A percentile compares a stretch with the other conserved stretches of the same genome.
Evolutionary conservation across 2,113 vertebrate genomes (phyloP).

Genomic region (Rhabdomys dilectus): DNA sequence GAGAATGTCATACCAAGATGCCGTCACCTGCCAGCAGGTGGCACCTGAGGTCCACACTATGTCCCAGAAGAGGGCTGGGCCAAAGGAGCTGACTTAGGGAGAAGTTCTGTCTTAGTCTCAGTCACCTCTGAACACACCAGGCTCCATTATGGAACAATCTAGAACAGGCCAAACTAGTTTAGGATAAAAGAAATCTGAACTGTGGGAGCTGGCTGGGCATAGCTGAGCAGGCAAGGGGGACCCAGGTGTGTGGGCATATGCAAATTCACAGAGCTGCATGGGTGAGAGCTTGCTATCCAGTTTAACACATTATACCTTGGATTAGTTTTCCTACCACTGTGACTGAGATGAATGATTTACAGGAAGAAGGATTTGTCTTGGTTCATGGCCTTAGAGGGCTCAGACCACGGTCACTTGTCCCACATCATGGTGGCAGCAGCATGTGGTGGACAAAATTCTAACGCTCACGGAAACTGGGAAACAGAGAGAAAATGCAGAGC

Average conservation of each 20-base stretch:
- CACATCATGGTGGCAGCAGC: background rate
- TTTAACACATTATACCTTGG: background rate
- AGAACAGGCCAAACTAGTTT: background rate
- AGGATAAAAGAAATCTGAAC: background rate
- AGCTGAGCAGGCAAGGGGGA: background rate
- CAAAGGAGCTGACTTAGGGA: background rate
- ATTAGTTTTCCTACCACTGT: background rate
- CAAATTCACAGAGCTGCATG: background rate
- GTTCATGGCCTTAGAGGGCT: background rate
- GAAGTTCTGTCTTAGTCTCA: background rate
- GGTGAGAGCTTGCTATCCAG: background rate
- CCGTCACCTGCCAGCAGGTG: slow-evolving; percentile 35
- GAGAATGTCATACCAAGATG: rapidly evolving
- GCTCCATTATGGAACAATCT: background rate
- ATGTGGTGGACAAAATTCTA: background rate
- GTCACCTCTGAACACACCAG: background rate
- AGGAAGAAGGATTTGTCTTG: background rate
- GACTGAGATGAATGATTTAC: background rate
- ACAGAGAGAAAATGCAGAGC: background rate
- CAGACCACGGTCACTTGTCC: background rate
- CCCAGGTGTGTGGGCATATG: background rate
- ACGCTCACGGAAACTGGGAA: background rate
- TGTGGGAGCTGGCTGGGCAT: background rate
- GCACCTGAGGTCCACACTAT: rapidly evolving
- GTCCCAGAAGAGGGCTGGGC: too few relatives aligned